A percentile compares a stretch with the other conserved stretches of the same genome.
Evolutionary conservation across 1,140 invertebrate species (phyloP).

Genomic region (Rhagoletis zephyria): DNA sequence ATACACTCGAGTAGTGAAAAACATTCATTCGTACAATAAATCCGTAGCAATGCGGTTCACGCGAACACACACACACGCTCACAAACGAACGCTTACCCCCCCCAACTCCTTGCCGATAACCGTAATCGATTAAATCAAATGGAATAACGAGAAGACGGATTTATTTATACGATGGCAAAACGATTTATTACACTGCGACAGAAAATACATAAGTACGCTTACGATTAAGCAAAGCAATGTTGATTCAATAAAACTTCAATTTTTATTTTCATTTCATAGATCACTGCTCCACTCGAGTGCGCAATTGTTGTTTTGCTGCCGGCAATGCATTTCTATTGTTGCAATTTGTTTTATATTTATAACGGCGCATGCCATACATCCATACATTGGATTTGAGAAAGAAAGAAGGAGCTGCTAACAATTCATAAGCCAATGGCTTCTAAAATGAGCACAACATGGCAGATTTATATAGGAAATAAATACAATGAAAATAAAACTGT

Average conservation of each 20-base stretch:
- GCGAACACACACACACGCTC: background rate
- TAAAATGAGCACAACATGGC: background rate
- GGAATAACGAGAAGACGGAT: conserved; percentile 44
- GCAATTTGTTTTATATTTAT: conserved; percentile 27
- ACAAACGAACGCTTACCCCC: background rate
- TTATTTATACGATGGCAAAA: conserved; percentile 22
- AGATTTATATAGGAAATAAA: background rate
- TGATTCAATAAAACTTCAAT: background rate
- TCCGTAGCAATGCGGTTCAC: background rate
- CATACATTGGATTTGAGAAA: background rate
- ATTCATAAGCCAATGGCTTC: background rate
- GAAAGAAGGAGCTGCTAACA: background rate
- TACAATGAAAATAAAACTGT: background rate
- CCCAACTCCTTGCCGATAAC: background rate
- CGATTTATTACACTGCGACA: conserved; percentile 46
- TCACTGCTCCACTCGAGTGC: background rate
- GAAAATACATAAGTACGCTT: background rate
- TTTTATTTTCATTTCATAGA: background rate
- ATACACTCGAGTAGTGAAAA: background rate
- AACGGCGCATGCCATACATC: background rate
- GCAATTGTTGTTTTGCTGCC: conserved; percentile 31
- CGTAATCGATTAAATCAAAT: conserved; percentile 48
- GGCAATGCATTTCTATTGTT: background rate
- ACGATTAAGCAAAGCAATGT: background rate
- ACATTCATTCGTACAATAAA: background rate